These are phyloP conservation scores for Paragorgia papillata DNA, from an alignment of 92 coral and sea anemone species.

Conservation along the genomic window DNA sequence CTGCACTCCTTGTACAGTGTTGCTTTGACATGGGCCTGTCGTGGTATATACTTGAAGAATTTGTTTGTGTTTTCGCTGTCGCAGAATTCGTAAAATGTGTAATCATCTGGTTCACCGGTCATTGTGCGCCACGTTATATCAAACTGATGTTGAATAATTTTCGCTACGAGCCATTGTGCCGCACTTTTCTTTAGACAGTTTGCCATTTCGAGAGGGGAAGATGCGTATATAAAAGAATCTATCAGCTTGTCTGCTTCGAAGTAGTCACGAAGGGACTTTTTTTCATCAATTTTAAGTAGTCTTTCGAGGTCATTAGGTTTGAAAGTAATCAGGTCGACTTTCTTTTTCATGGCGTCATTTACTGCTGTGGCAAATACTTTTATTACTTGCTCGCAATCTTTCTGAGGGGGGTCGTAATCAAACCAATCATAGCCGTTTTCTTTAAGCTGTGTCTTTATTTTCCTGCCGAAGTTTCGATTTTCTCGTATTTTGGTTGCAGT, in stretches of 20 bases:
- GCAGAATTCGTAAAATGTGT: slow-evolving; percentile 21
- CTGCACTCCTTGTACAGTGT: slow-evolving; percentile 7
- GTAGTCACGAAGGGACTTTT: neutral
- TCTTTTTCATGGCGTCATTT: neutral
- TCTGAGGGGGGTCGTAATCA: too few species aligned
- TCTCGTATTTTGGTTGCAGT: neutral
- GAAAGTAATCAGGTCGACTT: neutral
- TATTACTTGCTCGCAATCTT: neutral
- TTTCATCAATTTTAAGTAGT: neutral
- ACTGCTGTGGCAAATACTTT: slow-evolving; percentile 8
- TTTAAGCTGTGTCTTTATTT: too few species aligned
- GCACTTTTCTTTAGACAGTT: neutral
- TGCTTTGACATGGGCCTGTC: slow-evolving; percentile 4
- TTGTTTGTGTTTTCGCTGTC: neutral
- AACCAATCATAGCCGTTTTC: too few species aligned
- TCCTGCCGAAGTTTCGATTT: neutral
- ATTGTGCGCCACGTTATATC: neutral
- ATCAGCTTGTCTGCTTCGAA: neutral
- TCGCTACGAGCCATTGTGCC: neutral
- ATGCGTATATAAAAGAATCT: neutral
- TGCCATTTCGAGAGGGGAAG: slow-evolving; percentile 12
- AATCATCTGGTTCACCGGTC: neutral
- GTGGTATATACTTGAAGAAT: neutral
- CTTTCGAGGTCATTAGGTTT: neutral
- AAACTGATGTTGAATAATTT: slow-evolving; percentile 6